Conservation (phyloP, 2,888 invertebrate genomes). For the Toxonevra muliebris region DNA sequence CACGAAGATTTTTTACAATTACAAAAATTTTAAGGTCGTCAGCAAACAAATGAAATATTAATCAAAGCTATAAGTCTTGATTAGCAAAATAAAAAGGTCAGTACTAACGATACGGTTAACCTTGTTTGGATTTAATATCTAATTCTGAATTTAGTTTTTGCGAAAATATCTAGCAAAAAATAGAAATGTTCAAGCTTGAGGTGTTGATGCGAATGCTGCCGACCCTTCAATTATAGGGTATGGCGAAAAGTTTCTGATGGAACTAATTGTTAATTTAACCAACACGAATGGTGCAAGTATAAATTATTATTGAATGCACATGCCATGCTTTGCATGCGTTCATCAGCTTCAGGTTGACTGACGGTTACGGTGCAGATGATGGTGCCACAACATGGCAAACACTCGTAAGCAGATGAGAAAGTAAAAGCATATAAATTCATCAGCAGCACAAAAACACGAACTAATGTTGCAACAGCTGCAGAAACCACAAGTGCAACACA, state of each 20-base stretch:
- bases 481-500: constrained; percentile 23
- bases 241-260: constrained; percentile 17
- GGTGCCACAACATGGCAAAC: not conserved
- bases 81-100: too few relatives aligned
- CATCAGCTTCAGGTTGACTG: not conserved
- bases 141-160: too few relatives aligned
- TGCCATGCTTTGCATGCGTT: too few relatives aligned
- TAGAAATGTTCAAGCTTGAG: too few relatives aligned
- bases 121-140: too few relatives aligned
- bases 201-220: too few relatives aligned
- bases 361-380: not conserved
- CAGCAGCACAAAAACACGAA: constrained; percentile 17
- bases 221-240: not conserved
- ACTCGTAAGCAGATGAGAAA: constrained; percentile 5
- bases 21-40: too few relatives aligned
- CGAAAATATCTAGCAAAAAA: too few relatives aligned
- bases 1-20: too few relatives aligned
- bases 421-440: constrained; percentile 34
- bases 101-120: too few relatives aligned
- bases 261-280: constrained; percentile 31
- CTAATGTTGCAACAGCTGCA: constrained; percentile 32
- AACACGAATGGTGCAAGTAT: not conserved
- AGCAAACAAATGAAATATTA: too few relatives aligned
- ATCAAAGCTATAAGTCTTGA: too few relatives aligned
- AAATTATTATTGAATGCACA: not conserved